Evolutionary conservation across 2,113 vertebrate genomes (phyloP).

Genomic region (cat (Felis catus)): DNA sequence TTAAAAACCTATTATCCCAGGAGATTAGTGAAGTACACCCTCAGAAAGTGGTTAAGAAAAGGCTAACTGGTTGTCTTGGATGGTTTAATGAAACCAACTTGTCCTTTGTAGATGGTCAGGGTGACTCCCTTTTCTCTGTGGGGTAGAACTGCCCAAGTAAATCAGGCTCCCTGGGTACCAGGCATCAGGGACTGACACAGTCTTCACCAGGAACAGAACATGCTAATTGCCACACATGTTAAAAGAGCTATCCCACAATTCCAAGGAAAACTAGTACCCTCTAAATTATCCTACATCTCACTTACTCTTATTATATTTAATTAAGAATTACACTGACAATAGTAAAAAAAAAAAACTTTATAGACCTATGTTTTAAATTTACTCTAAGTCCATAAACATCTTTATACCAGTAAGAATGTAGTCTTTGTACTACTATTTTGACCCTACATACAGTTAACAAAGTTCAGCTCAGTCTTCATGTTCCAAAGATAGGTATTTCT

Average conservation of each 20-base stretch:
- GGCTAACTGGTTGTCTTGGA: neutral
- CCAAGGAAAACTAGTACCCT: neutral
- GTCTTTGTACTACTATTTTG: neutral
- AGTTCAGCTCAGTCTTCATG: neutral
- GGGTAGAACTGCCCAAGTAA: neutral
- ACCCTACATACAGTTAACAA: neutral
- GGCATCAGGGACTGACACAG: neutral
- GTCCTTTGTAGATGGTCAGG: neutral
- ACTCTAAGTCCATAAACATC: neutral
- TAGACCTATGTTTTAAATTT: slow-evolving; percentile 15
- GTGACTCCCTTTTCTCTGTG: neutral
- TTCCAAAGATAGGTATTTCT: neutral
- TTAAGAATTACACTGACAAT: neutral
- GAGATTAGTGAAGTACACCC: neutral
- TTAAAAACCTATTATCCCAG: slow-evolving; percentile 18
- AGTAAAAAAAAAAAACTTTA: neutral
- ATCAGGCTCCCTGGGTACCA: neutral
- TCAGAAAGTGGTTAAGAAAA: slow-evolving; percentile 46
- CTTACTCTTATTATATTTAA: neutral
- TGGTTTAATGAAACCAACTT: neutral
- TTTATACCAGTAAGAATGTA: neutral
- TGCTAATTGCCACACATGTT: neutral
- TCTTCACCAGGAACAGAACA: neutral
- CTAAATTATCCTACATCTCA: neutral
- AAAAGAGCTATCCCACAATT: neutral